Evolutionary conservation across 1,140 invertebrate genomes (phyloP).

Genomic region (Panulirus ornatus): DNA sequence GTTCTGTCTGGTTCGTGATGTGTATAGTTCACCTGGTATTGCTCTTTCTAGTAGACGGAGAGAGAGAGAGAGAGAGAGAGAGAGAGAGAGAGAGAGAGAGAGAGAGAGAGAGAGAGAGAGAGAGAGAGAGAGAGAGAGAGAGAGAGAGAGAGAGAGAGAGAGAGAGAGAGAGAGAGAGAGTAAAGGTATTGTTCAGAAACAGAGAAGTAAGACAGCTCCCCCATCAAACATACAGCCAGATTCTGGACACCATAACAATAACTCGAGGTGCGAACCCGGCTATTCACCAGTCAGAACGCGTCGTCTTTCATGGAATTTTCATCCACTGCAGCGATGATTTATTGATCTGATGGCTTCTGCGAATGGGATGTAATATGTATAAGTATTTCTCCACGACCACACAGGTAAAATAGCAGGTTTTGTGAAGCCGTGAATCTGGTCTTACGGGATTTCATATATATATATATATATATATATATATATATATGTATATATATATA

Average conservation of each 20-base stretch:
- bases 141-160: not conserved
- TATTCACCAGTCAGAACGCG: not conserved
- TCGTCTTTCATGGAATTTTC: not conserved
- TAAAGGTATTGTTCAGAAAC: not conserved
- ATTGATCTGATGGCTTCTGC: not conserved
- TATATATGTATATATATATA: too few relatives aligned
- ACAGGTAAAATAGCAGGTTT: too few relatives aligned
- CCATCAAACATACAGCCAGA: not conserved
- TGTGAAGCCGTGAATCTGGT: too few relatives aligned
- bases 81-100: slow-evolving; percentile 46
- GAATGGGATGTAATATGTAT: slow-evolving; percentile 2
- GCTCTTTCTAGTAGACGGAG: not conserved
- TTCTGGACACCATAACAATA: not conserved
- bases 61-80: slow-evolving; percentile 45
- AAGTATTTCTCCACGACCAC: not conserved
- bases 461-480: too few relatives aligned
- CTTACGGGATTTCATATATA: too few relatives aligned
- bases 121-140: slow-evolving; percentile 20
- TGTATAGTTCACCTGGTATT: too few relatives aligned
- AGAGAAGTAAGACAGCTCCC: not conserved
- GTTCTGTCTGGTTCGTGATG: too few relatives aligned
- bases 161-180: too few relatives aligned
- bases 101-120: slow-evolving; percentile 26
- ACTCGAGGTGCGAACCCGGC: not conserved
- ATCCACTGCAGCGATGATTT: not conserved